A percentile compares a stretch with the other conserved stretches of the same genome.
phyloP scores from a whole-genome alignment of 2,888 invertebrate genomes.

The Brassicogethes aeneus region DNA sequence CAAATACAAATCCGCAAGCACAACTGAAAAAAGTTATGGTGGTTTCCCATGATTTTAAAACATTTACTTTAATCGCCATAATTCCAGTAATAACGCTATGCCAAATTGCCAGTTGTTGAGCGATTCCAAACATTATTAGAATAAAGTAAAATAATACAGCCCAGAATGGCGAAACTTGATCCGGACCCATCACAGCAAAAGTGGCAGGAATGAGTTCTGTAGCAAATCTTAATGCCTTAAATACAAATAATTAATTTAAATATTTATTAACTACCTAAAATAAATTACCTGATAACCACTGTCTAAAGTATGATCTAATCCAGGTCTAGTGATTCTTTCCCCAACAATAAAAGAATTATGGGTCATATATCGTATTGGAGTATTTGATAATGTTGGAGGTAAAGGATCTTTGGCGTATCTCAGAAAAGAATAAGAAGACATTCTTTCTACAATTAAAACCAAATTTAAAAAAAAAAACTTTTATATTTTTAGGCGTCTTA shows the following conservation, averaged over 20 bases:
- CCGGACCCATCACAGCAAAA: conserved; percentile 64
- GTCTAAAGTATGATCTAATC: conserved; percentile 46
- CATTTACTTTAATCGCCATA: conserved; percentile 65
- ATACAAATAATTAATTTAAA: conserved; percentile 8
- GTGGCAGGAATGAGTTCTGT: conserved; percentile 89
- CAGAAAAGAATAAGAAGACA: conserved; percentile 62
- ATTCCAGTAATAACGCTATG: conserved; percentile 82
- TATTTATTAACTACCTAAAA: neutral
- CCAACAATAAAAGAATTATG: conserved; percentile 67
- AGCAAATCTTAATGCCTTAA: conserved; percentile 62
- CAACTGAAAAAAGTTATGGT: conserved; percentile 78
- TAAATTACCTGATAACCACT: conserved; percentile 63
- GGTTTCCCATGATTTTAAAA: conserved; percentile 69
- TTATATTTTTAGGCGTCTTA: conserved; percentile 40
- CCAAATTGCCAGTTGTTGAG: conserved; percentile 85
- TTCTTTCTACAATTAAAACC: conserved; percentile 59
- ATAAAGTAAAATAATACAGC: conserved; percentile 78
- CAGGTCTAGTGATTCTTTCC: conserved; percentile 53
- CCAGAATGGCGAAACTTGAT: conserved; percentile 79
- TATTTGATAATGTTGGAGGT: conserved; percentile 51
- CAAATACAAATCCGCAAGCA: conserved; percentile 69
- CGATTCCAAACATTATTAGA: conserved; percentile 77
- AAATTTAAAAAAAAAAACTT: too few species aligned
- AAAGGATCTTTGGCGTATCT: conserved; percentile 53
- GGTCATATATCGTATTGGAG: conserved; percentile 57